Evolutionary conservation across 2,888 invertebrate species (phyloP).

Genomic region (Hemaris fuciformis): DNA sequence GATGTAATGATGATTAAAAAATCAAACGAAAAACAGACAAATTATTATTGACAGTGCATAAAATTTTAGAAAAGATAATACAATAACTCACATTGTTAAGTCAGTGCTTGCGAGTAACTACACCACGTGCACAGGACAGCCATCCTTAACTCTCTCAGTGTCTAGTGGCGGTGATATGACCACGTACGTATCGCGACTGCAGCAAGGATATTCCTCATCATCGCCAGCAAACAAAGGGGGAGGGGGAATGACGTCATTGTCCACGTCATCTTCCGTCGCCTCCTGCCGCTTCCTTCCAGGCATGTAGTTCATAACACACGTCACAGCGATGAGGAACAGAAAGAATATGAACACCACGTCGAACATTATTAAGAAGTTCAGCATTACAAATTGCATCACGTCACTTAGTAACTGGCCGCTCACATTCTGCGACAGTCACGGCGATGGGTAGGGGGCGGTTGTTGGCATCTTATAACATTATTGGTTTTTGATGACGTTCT

Average conservation of each 20-base stretch:
- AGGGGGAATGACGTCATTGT: constrained; percentile 75
- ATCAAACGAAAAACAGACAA: too few relatives aligned
- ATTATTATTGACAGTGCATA: too few relatives aligned
- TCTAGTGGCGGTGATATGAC: constrained; percentile 73
- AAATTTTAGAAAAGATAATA: background rate
- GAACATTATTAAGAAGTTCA: constrained; percentile 93
- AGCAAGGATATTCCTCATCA: constrained; percentile 51
- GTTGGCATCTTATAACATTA: constrained; percentile 13
- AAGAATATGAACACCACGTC: constrained; percentile 94
- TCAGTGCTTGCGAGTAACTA: constrained; percentile 67
- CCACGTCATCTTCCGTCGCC: constrained; percentile 73
- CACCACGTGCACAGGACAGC: constrained; percentile 77
- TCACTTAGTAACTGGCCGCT: constrained; percentile 47
- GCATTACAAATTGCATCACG: constrained; percentile 92
- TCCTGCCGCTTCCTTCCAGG: constrained; percentile 82
- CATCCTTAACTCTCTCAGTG: constrained; percentile 62
- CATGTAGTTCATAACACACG: constrained; percentile 91
- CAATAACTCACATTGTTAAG: constrained; percentile 64
- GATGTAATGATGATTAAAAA: too few relatives aligned
- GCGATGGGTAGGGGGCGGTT: background rate
- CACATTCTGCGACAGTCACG: constrained; percentile 57
- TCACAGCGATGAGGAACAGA: constrained; percentile 91
- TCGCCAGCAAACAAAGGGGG: constrained; percentile 72
- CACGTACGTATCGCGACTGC: constrained; percentile 74
- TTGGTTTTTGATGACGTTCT: background rate